A percentile compares a stretch with the other conserved stretches of the same genome.
phyloP scores from a whole-genome alignment of 2,797 vertebrate genomes.

The Coregonus suidteri region DNA sequence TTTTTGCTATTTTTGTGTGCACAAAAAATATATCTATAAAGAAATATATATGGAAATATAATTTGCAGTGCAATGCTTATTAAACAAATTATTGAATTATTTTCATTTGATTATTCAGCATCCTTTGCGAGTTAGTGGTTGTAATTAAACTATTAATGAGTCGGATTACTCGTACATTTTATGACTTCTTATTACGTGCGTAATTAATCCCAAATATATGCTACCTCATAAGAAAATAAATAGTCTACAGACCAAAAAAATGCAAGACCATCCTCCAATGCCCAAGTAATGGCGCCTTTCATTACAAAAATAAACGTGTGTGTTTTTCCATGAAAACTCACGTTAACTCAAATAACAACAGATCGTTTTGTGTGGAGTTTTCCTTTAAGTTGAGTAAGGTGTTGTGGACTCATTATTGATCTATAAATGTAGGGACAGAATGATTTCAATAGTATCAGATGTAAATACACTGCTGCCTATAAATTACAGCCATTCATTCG shows the following conservation, averaged over 20 bases:
- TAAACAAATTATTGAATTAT: too few species aligned
- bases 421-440: too few species aligned
- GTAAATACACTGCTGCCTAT: not conserved
- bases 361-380: too few species aligned
- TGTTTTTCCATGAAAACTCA: conserved; percentile 72
- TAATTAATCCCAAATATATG: not conserved
- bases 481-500: not conserved
- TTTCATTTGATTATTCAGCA: too few species aligned
- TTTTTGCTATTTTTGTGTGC: too few species aligned
- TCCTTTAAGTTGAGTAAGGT: too few species aligned
- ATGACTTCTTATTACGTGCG: too few species aligned
- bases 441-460: not conserved
- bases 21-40: not conserved
- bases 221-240: not conserved
- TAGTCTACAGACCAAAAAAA: conserved; percentile 20
- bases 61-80: too few species aligned
- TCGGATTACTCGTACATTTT: too few species aligned
- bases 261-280: conserved; percentile 64
- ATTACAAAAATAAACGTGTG: conserved; percentile 77
- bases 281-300: conserved; percentile 72
- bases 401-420: too few species aligned
- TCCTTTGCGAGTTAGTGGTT: too few species aligned
- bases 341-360: conserved; percentile 42
- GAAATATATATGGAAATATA: not conserved
- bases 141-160: too few species aligned